Conservation (phyloP, 1,140 invertebrate genomes). For the Drosophila nannoptera region DNA sequence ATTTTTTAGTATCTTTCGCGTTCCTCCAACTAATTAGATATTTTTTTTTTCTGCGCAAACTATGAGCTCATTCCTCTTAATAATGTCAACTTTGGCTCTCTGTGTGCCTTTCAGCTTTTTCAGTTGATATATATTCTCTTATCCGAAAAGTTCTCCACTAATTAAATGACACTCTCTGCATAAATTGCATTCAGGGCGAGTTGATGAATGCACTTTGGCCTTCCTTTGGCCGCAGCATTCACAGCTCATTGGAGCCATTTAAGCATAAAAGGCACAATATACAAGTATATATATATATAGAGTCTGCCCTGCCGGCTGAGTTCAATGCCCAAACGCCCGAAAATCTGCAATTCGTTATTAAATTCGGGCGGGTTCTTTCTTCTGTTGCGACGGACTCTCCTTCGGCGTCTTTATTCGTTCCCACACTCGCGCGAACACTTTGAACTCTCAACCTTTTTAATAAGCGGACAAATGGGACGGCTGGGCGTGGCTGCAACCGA, state of each 20-base stretch:
- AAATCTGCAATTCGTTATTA: conserved; percentile 54
- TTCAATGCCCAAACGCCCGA: conserved; percentile 35
- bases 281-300: neutral
- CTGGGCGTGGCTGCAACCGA: conserved; percentile 23
- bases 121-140: neutral
- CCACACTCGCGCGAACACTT: conserved; percentile 45
- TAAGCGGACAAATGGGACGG: conserved; percentile 50
- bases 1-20: no score
- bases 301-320: conserved; percentile 14
- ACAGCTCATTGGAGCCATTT: conserved; percentile 26
- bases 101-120: neutral
- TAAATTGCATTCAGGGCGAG: neutral
- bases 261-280: conserved; percentile 4
- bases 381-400: conserved; percentile 15
- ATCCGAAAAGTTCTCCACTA: neutral
- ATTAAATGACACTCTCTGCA: conserved; percentile 1
- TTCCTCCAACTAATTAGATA: no score
- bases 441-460: conserved; percentile 71
- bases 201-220: conserved; percentile 28
- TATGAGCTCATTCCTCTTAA: no score
- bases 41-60: no score
- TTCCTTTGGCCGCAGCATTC: conserved; percentile 4
- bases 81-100: neutral
- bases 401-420: conserved; percentile 32
- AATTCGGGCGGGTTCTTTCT: conserved; percentile 37